These are phyloP conservation scores for Trichonephila clavata DNA, from an alignment of 1,140 invertebrate species.

Conservation along the genomic window DNA sequence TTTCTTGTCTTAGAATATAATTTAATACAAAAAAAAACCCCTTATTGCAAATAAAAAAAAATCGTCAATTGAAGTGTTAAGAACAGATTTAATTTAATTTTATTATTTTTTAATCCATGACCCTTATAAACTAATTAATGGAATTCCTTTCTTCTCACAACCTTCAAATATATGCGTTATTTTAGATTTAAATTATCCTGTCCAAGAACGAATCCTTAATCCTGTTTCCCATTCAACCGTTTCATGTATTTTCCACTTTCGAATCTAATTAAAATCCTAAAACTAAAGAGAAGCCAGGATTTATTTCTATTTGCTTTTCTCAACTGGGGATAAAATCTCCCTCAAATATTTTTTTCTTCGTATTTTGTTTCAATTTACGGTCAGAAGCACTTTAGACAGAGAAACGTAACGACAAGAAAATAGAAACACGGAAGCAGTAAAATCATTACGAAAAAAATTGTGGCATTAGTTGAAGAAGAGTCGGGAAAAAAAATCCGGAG, in stretches of 20 bases:
- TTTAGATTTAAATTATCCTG: background rate
- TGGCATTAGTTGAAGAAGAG: constrained; percentile 36
- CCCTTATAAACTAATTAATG: background rate
- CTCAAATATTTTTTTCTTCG: background rate
- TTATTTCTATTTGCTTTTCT: constrained; percentile 49
- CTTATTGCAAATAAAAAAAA: too few relatives aligned
- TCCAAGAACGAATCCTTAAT: background rate
- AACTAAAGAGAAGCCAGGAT: background rate
- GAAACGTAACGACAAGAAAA: constrained; percentile 62
- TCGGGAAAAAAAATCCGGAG: constrained; percentile 9
- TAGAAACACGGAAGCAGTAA: constrained; percentile 49
- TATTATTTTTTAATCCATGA: background rate
- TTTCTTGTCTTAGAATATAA: too few relatives aligned
- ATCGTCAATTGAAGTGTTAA: too few relatives aligned
- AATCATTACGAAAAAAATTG: constrained; percentile 43
- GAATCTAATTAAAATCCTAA: constrained; percentile 52
- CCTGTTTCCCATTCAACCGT: background rate
- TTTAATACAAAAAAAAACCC: too few relatives aligned
- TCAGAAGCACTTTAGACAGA: constrained; percentile 49
- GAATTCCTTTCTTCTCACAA: background rate
- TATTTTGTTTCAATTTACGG: constrained; percentile 49
- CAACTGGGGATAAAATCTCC: background rate
- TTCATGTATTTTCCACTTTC: background rate
- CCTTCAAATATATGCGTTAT: background rate
- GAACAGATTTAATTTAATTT: background rate